phyloP scores from a whole-genome alignment of 2,888 invertebrate genomes.

The Synanthedon formicaeformis region DNA sequence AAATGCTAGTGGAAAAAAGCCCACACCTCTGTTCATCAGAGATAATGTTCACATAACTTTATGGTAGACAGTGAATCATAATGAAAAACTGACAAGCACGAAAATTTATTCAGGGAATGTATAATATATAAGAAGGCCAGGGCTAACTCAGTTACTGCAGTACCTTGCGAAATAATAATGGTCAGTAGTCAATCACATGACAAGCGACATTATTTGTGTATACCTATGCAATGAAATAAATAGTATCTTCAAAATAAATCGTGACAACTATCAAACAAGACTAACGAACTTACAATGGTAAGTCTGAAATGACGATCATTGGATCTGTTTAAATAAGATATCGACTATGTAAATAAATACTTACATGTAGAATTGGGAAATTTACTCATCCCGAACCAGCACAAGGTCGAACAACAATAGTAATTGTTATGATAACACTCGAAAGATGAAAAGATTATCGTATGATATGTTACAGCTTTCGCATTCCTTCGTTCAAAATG shows the following conservation, averaged over 20 bases:
- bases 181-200: constrained; percentile 20
- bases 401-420: constrained; percentile 53
- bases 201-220: constrained; percentile 13
- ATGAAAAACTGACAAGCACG: neutral
- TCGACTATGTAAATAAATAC: constrained; percentile 36
- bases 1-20: too few relatives aligned
- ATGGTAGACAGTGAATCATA: neutral
- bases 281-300: constrained; percentile 43
- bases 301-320: constrained; percentile 29
- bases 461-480: constrained; percentile 1
- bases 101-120: neutral
- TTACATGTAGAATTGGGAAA: constrained; percentile 23
- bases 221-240: constrained; percentile 25
- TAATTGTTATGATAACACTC: constrained; percentile 44
- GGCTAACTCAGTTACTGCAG: neutral
- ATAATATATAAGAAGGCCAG: constrained; percentile 18
- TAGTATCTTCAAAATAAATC: constrained; percentile 31
- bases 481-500: constrained; percentile 5
- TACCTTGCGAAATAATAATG: constrained; percentile 14
- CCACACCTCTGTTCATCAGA: too few relatives aligned
- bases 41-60: too few relatives aligned
- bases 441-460: constrained; percentile 25
- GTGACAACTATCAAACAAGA: constrained; percentile 34
- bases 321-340: constrained; percentile 32
- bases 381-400: constrained; percentile 25